phyloP scores from a whole-genome alignment of 1,140 invertebrate species.

The Laupala kohalensis region DNA sequence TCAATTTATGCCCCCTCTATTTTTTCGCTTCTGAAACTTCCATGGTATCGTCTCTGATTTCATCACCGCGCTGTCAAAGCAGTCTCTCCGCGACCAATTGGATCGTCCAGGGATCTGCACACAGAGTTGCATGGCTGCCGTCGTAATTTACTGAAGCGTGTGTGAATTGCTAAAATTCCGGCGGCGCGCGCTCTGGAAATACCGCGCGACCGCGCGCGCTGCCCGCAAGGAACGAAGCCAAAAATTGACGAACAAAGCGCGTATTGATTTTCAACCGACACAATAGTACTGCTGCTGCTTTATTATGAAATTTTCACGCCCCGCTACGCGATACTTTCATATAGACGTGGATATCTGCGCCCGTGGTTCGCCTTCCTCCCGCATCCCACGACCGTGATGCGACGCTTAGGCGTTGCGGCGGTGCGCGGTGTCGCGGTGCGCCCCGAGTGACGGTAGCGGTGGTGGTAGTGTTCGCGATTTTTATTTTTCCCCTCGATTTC shows the following conservation, averaged over 20 bases:
- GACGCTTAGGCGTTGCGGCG: too few species aligned
- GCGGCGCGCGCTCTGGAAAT: background rate
- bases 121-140: too few species aligned
- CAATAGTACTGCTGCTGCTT: background rate
- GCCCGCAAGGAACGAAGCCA: background rate
- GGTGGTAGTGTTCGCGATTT: background rate
- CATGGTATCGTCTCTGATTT: too few species aligned
- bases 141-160: background rate
- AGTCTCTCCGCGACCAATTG: too few species aligned
- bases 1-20: too few species aligned
- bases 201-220: background rate
- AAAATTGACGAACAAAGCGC: background rate
- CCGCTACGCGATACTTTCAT: background rate
- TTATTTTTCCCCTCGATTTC: too few species aligned
- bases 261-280: background rate
- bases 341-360: background rate
- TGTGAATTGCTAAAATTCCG: background rate
- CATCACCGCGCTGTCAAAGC: too few species aligned
- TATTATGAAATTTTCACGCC: background rate
- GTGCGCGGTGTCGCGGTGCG: background rate
- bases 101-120: background rate
- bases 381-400: too few species aligned
- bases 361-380: background rate
- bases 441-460: background rate
- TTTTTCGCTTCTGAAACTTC: too few species aligned